Evolutionary conservation across 2,113 vertebrate genomes (phyloP).

Genomic region (Phainopepla nitens): DNA sequence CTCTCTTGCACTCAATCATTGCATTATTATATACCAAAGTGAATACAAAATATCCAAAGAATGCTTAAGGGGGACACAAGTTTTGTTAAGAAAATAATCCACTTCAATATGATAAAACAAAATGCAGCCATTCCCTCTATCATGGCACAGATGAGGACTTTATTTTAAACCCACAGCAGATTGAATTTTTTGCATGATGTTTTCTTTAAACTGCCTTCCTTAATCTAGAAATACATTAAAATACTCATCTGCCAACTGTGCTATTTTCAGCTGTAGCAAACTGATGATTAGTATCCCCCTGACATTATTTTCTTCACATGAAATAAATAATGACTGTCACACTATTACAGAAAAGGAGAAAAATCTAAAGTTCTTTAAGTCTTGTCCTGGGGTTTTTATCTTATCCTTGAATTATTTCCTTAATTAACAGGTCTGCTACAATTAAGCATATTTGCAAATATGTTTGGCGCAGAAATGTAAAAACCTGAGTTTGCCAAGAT

Average conservation of each 20-base stretch:
- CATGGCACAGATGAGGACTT: constrained; percentile 66
- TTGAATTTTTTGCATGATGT: constrained; percentile 70
- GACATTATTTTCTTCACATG: constrained; percentile 64
- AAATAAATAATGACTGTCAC: constrained; percentile 35
- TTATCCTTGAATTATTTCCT: constrained; percentile 30
- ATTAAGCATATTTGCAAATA: background rate
- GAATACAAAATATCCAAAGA: constrained; percentile 54
- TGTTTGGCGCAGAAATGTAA: background rate
- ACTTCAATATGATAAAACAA: constrained; percentile 69
- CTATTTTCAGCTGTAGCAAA: constrained; percentile 69
- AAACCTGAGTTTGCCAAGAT: background rate
- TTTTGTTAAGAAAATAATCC: constrained; percentile 73
- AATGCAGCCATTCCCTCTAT: constrained; percentile 66
- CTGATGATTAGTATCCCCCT: constrained; percentile 68
- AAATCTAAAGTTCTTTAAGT: background rate
- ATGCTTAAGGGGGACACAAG: constrained; percentile 46
- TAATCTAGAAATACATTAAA: constrained; percentile 77
- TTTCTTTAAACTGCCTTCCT: constrained; percentile 73
- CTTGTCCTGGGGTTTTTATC: background rate
- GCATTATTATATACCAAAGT: constrained; percentile 32
- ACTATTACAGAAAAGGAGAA: constrained; percentile 17
- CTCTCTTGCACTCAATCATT: constrained; percentile 43
- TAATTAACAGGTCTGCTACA: constrained; percentile 6
- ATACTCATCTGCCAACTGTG: constrained; percentile 75
- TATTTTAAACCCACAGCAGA: constrained; percentile 71